Base-by-base conservation (phyloP, 2,113 vertebrate species). In the Motacilla tschutschensis region DNA sequence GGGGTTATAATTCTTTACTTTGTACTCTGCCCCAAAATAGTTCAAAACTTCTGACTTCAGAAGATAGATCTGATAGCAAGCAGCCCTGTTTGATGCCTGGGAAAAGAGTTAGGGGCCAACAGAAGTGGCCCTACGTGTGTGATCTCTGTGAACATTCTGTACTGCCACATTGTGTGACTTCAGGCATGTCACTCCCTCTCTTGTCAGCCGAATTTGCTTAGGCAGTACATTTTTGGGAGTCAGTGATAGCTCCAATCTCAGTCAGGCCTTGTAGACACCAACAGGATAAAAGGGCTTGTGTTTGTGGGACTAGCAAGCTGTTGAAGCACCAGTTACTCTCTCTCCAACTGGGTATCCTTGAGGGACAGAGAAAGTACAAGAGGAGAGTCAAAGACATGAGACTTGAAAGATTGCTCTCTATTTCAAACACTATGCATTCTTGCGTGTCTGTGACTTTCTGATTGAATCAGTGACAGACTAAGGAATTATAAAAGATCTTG, bases 141-240 rank as follows among this genome's bases (percentile, higher is more conserved):
- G 80, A 66, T 35, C 53, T 71, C 14, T 46, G 25, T 51, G 33
- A 71, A 35, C 25, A 40, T 46, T 33, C 51, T n/a, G 48, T 43
- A 33, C 44, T 63, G 25, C 47, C 24, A 10, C 1, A 1, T 10
- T 21, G 16, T 25, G 35, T 60, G 50, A 81, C 74, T 85, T 83
- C 0, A 41, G 48, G 22, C 40, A 12, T 0, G 0, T 64, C 25
- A 15, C n/a, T 48, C n/a, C 31, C 16, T 67, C n/a, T 43, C 38
- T 77, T 28, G 5, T 71, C 65, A 78, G 40, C 33, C 21, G 0
- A 14, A 26, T 58, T 79, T 64, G 20, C 53, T 63, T 41, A 17
- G 26, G 21, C 6, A 3, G 3, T 33, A 9, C 33, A 5, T 76
- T 83, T 87, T 40, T 35, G 31, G 66, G 46, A 58, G 35, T 16